Percentiles rank a stretch among this genome's conserved stretches.
Conservation (phyloP, 2,888 invertebrate genomes). For the Oeneis ivallda region DNA sequence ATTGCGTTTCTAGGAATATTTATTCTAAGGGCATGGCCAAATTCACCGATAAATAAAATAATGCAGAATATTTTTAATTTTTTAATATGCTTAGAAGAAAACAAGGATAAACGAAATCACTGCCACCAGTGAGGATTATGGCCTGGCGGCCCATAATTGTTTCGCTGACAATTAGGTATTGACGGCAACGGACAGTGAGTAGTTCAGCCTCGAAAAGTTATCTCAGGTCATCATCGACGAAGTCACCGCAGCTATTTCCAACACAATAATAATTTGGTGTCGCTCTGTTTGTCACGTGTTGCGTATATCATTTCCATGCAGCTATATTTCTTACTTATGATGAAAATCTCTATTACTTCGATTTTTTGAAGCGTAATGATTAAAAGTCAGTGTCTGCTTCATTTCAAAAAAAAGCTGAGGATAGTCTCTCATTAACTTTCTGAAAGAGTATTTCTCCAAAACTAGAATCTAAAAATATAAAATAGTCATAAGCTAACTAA, state of each 20-base stretch:
- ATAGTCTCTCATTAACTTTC: slow-evolving; percentile 15
- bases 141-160: too few species aligned
- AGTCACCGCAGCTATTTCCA: too few species aligned
- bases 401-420: slow-evolving; percentile 13
- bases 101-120: too few species aligned
- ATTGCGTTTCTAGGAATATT: too few species aligned
- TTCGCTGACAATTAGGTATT: too few species aligned
- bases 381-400: slow-evolving; percentile 4
- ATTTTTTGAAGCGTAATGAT: slow-evolving; percentile 3
- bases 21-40: too few species aligned
- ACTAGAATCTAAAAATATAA: slow-evolving; percentile 2
- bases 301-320: background rate
- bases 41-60: too few species aligned
- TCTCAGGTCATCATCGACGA: too few species aligned
- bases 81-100: too few species aligned
- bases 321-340: background rate
- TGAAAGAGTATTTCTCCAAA: slow-evolving; percentile 15
- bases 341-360: background rate
- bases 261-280: background rate
- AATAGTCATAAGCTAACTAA: background rate
- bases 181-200: background rate
- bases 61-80: too few species aligned
- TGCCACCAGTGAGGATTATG: too few species aligned
- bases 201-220: background rate
- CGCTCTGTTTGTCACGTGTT: background rate